Conservation (phyloP, 2,113 vertebrate genomes). For the Chloroceryle aenea region DNA sequence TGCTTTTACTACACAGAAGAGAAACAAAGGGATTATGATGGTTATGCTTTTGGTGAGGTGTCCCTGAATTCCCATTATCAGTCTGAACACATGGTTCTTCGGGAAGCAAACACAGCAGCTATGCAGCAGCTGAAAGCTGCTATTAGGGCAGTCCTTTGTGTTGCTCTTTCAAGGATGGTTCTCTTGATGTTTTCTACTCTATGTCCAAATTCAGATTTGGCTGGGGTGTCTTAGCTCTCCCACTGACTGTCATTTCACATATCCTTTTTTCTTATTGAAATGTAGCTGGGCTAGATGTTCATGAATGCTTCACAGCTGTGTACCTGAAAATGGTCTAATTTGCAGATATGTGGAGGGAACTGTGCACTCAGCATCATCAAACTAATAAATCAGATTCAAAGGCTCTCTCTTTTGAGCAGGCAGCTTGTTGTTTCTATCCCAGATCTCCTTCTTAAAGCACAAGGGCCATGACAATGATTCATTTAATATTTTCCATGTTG, state of each 20-base stretch:
- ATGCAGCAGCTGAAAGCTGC: background rate
- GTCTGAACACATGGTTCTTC: background rate
- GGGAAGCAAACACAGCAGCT: background rate
- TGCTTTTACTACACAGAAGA: background rate
- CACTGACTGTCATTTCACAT: background rate
- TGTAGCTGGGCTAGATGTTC: background rate
- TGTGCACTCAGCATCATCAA: background rate
- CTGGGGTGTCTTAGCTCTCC: background rate
- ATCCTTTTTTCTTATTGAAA: background rate
- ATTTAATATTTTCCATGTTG: background rate
- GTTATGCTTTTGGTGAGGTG: background rate
- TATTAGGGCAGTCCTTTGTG: background rate
- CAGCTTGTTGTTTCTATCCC: background rate
- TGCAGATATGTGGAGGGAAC: background rate
- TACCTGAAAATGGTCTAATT: background rate
- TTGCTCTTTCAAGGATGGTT: background rate
- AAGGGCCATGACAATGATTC: background rate
- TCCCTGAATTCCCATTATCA: background rate
- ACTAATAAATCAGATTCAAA: background rate
- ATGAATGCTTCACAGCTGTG: background rate
- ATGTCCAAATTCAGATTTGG: background rate
- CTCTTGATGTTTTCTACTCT: background rate
- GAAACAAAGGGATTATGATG: background rate
- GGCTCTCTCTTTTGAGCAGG: background rate
- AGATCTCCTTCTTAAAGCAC: background rate